Conservation (phyloP, 1,140 invertebrate genomes). For the Dendroctonus ponderosae region DNA sequence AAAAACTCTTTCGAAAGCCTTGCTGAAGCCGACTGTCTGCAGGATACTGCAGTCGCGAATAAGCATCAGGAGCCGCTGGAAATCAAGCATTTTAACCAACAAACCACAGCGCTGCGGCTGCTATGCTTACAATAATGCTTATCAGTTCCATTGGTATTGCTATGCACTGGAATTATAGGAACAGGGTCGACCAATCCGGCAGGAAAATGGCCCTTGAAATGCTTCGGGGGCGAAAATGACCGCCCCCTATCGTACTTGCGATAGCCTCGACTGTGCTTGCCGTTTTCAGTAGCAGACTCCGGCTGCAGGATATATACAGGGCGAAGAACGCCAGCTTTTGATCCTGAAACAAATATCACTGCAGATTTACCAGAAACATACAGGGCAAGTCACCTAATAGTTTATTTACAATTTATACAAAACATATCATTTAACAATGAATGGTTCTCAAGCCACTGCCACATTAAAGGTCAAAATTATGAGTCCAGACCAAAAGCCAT, state of each 20-base stretch:
- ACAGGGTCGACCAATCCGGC: conserved; percentile 5
- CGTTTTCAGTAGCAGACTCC: conserved; percentile 7
- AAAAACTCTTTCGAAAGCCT: conserved; percentile 45
- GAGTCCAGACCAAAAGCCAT: conserved; percentile 6
- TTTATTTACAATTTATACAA: too few species aligned
- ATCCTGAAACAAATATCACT: conserved; percentile 13
- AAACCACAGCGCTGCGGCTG: background rate
- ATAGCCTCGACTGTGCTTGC: conserved; percentile 12
- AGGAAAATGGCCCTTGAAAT: conserved; percentile 19
- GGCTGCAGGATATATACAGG: conserved; percentile 43
- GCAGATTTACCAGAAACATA: too few species aligned
- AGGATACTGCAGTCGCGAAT: too few species aligned
- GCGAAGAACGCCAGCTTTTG: conserved; percentile 34
- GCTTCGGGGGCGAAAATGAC: conserved; percentile 37
- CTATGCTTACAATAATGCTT: background rate
- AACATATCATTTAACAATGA: too few species aligned
- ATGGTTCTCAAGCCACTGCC: too few species aligned
- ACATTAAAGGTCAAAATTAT: too few species aligned
- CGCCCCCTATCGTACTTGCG: conserved; percentile 35
- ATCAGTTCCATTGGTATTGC: background rate
- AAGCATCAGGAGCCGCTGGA: too few species aligned
- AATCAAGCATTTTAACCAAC: too few species aligned
- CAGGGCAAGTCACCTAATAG: too few species aligned
- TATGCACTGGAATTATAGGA: background rate
- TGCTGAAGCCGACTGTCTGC: background rate